Evolutionary conservation across 2,797 vertebrate genomes (phyloP).

Genomic region (Eupleurogrammus muticus): DNA sequence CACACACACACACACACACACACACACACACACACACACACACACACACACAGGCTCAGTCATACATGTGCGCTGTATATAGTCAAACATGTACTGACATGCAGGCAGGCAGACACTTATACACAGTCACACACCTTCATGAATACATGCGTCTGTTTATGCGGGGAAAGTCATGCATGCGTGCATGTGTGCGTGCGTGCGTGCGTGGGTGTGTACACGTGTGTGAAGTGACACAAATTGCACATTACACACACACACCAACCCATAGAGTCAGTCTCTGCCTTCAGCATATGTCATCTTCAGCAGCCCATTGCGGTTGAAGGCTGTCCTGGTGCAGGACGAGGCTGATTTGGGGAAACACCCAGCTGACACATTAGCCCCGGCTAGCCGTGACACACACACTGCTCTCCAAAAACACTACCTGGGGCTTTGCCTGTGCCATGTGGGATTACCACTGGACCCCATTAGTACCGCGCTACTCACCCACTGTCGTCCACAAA

Average conservation of each 20-base stretch:
- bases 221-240: slow-evolving; percentile 62
- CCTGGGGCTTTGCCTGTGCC: slow-evolving; percentile 81
- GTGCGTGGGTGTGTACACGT: slow-evolving; percentile 14
- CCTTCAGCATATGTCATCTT: slow-evolving; percentile 81
- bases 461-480: slow-evolving; percentile 64
- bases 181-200: not conserved
- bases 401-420: slow-evolving; percentile 63
- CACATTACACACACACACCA: slow-evolving; percentile 50
- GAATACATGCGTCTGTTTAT: slow-evolving; percentile 45
- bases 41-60: slow-evolving; percentile 1
- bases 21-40: slow-evolving; percentile 37
- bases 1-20: slow-evolving; percentile 30
- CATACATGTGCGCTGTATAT: too few relatives aligned
- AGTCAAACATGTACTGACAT: too few relatives aligned
- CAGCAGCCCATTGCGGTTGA: slow-evolving; percentile 68
- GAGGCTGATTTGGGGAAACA: slow-evolving; percentile 63
- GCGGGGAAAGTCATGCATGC: slow-evolving; percentile 10
- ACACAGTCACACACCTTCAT: slow-evolving; percentile 35
- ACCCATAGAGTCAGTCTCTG: slow-evolving; percentile 60
- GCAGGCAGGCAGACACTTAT: too few relatives aligned
- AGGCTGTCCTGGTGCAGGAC: slow-evolving; percentile 70
- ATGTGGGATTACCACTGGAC: slow-evolving; percentile 74
- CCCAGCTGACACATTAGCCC: slow-evolving; percentile 71
- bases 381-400: slow-evolving; percentile 69
- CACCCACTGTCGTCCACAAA: slow-evolving; percentile 64